A percentile compares a stretch with the other conserved stretches of the same genome.
Conservation (phyloP, 2,113 vertebrate species). For the Strix aluco region DNA sequence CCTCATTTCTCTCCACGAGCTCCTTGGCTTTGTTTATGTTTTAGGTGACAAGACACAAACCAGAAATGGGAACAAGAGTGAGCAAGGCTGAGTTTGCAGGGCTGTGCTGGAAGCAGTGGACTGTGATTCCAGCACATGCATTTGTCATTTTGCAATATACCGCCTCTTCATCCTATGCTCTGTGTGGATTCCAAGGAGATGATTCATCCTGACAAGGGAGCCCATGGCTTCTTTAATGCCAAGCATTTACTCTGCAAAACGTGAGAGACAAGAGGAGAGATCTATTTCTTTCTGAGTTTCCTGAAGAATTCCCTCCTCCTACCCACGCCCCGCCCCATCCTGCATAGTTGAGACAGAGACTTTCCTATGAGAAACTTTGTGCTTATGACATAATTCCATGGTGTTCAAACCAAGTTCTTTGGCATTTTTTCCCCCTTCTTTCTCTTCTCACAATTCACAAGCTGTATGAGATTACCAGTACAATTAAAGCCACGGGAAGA, state of each 20-base stretch:
- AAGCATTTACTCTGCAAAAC: slow-evolving; percentile 58
- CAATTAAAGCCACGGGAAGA: slow-evolving; percentile 88
- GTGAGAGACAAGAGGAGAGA: slow-evolving; percentile 59
- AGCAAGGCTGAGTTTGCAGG: not conserved
- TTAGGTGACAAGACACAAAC: slow-evolving; percentile 75
- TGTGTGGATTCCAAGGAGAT: slow-evolving; percentile 67
- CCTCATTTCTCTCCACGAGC: slow-evolving; percentile 43
- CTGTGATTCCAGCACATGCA: slow-evolving; percentile 53
- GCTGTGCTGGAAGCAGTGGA: slow-evolving; percentile 43
- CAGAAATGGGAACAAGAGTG: slow-evolving; percentile 51
- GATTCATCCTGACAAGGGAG: slow-evolving; percentile 76
- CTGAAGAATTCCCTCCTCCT: slow-evolving; percentile 51
- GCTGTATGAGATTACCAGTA: slow-evolving; percentile 83
- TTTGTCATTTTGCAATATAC: slow-evolving; percentile 65
- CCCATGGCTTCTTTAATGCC: slow-evolving; percentile 54
- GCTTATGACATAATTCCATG: slow-evolving; percentile 64
- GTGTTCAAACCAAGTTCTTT: slow-evolving; percentile 41
- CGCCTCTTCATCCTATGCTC: slow-evolving; percentile 49
- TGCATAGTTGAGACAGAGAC: slow-evolving; percentile 54
- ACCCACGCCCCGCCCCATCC: not conserved
- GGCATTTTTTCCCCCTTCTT: slow-evolving; percentile 3
- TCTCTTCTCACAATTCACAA: slow-evolving; percentile 91
- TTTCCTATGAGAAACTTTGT: slow-evolving; percentile 82
- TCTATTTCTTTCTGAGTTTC: slow-evolving; percentile 50
- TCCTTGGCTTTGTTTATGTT: slow-evolving; percentile 61